Evolutionary conservation across 2,888 invertebrate genomes (phyloP).

Genomic region (Salpingus planirostris): DNA sequence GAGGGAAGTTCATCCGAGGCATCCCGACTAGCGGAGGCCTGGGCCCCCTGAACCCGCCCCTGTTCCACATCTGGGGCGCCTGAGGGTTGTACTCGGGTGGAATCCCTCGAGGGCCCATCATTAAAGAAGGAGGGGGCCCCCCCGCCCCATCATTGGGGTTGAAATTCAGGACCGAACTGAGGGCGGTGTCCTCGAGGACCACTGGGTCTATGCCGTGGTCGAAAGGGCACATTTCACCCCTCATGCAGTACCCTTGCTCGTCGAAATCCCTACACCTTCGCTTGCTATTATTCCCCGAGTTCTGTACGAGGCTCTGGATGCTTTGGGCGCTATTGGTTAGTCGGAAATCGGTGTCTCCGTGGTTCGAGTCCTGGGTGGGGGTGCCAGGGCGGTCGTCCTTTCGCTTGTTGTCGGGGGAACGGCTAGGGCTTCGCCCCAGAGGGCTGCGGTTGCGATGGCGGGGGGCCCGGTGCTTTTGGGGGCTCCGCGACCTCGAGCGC

Average conservation of each 20-base stretch:
- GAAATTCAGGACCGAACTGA: slow-evolving; percentile 47
- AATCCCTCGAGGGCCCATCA: slow-evolving; percentile 26
- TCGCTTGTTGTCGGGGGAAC: slow-evolving; percentile 37
- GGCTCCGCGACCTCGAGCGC: slow-evolving; percentile 29
- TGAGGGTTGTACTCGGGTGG: slow-evolving; percentile 38
- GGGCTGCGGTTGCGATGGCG: slow-evolving; percentile 21
- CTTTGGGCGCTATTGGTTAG: slow-evolving; percentile 45
- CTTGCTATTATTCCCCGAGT: slow-evolving; percentile 7
- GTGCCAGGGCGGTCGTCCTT: slow-evolving; percentile 43
- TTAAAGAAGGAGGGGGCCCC: slow-evolving; percentile 31
- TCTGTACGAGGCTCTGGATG: slow-evolving; percentile 45
- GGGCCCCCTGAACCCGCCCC: slow-evolving; percentile 32
- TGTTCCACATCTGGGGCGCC: slow-evolving; percentile 39
- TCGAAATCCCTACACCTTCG: slow-evolving; percentile 60
- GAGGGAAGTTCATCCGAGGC: no score
- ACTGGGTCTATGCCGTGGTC: slow-evolving; percentile 97
- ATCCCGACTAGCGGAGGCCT: slow-evolving; percentile 30
- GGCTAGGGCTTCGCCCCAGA: slow-evolving; percentile 17
- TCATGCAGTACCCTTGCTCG: slow-evolving; percentile 70
- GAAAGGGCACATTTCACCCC: slow-evolving; percentile 92
- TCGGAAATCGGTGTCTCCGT: slow-evolving; percentile 47
- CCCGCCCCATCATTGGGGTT: slow-evolving; percentile 36
- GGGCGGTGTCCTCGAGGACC: slow-evolving; percentile 77
- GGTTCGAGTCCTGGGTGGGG: slow-evolving; percentile 50
- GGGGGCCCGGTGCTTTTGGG: slow-evolving; percentile 21